phyloP scores from a whole-genome alignment of 2,113 vertebrate genomes.

The Dipodomys ordii region DNA sequence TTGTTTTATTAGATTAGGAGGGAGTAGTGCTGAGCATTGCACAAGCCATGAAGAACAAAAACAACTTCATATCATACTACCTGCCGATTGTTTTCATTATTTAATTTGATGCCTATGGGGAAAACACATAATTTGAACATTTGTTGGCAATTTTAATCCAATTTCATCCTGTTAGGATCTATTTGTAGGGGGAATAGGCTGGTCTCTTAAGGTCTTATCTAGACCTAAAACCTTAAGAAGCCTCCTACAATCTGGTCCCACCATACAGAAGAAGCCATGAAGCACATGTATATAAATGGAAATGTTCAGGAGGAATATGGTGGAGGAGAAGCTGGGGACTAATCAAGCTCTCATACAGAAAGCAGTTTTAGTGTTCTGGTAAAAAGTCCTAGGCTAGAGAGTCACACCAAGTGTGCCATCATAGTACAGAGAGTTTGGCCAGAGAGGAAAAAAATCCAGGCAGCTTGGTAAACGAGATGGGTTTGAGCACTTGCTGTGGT shows the following conservation, averaged over 20 bases:
- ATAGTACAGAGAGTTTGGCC: no score
- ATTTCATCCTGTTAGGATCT: background rate
- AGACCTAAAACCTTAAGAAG: background rate
- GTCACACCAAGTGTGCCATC: no score
- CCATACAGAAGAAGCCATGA: background rate
- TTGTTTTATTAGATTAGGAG: background rate
- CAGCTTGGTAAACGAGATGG: no score
- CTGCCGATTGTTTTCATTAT: background rate
- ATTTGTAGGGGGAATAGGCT: background rate
- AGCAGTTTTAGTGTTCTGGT: no score
- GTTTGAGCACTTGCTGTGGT: no score
- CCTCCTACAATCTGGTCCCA: background rate
- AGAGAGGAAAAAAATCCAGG: no score
- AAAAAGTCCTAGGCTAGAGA: no score
- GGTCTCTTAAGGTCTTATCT: background rate
- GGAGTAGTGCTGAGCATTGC: background rate
- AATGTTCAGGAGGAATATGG: background rate
- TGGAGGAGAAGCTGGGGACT: no score
- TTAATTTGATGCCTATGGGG: background rate
- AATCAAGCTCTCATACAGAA: no score
- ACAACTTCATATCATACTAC: background rate
- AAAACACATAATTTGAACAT: background rate
- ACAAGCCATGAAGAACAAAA: background rate
- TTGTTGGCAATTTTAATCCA: constrained; percentile 24
- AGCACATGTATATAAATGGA: background rate